phyloP scores from a whole-genome alignment of 2,888 invertebrate genomes.

The Myathropa florea region DNA sequence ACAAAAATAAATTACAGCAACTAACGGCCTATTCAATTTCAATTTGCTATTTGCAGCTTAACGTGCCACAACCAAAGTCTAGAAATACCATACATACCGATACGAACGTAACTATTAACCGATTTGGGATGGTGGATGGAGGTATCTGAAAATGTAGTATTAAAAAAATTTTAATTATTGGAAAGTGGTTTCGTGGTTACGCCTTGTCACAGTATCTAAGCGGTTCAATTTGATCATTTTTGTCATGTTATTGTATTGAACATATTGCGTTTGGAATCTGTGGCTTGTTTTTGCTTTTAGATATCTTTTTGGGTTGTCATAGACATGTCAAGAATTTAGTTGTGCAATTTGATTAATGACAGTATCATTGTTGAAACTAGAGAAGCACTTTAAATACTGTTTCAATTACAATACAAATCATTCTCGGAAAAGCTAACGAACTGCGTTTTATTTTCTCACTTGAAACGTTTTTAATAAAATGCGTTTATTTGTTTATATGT shows the following conservation, averaged over 20 bases:
- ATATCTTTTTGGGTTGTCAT: too few species aligned
- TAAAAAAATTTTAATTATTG: background rate
- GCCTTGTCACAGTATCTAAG: background rate
- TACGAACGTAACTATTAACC: background rate
- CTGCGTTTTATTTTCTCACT: too few species aligned
- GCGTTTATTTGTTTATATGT: too few species aligned
- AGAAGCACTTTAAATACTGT: too few species aligned
- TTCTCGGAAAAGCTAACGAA: too few species aligned
- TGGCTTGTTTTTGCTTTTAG: background rate
- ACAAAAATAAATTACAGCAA: constrained; percentile 41
- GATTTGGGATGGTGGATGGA: background rate
- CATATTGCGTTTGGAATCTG: background rate
- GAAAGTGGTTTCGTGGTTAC: background rate
- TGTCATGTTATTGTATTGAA: background rate
- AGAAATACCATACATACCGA: background rate
- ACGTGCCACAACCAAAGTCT: background rate
- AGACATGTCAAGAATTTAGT: too few species aligned
- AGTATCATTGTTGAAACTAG: too few species aligned
- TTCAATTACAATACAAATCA: too few species aligned
- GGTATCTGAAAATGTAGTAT: background rate
- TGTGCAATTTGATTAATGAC: too few species aligned
- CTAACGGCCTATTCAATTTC: constrained; percentile 32
- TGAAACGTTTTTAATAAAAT: too few species aligned
- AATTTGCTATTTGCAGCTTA: constrained; percentile 26
- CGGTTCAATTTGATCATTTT: background rate